Percentiles rank a stretch among this genome's conserved stretches.
phyloP scores from a whole-genome alignment of 2,797 vertebrate genomes.

The Hirundo rustica region DNA sequence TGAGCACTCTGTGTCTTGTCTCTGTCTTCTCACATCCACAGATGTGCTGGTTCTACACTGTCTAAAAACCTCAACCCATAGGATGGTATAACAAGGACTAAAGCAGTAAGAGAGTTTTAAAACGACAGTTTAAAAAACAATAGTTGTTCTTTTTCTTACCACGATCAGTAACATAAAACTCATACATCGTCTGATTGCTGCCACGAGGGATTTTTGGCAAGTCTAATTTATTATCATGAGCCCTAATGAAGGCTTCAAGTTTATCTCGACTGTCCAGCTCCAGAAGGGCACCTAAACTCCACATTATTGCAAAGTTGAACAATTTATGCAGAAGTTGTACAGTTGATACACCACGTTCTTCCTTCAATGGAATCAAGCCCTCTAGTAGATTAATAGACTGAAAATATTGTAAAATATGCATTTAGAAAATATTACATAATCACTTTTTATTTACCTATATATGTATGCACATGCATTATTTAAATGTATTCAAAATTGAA shows the following conservation, averaged over 20 bases:
- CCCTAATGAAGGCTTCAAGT: conserved; percentile 74
- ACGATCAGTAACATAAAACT: conserved; percentile 72
- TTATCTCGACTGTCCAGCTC: conserved; percentile 76
- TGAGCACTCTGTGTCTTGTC: not conserved
- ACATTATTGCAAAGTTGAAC: conserved; percentile 79
- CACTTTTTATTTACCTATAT: not conserved
- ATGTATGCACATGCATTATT: not conserved
- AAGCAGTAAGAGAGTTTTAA: not conserved
- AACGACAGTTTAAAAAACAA: not conserved
- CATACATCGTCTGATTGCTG: conserved; percentile 73
- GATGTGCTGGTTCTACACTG: not conserved
- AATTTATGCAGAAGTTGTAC: conserved; percentile 69
- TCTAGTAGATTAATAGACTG: conserved; percentile 80
- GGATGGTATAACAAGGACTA: not conserved
- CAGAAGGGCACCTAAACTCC: conserved; percentile 79
- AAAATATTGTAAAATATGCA: conserved; percentile 36
- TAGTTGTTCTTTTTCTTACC: conserved; percentile 64
- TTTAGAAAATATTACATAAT: not conserved
- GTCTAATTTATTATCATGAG: conserved; percentile 67
- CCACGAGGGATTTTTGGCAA: conserved; percentile 68
- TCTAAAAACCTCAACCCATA: not conserved
- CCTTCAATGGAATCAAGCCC: conserved; percentile 76
- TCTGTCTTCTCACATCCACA: not conserved
- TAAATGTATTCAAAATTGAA: not conserved
- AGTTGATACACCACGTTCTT: conserved; percentile 66